These are phyloP conservation scores for Bostrychus sinensis DNA, from an alignment of 2,113 vertebrate genomes.

Conservation along the genomic window DNA sequence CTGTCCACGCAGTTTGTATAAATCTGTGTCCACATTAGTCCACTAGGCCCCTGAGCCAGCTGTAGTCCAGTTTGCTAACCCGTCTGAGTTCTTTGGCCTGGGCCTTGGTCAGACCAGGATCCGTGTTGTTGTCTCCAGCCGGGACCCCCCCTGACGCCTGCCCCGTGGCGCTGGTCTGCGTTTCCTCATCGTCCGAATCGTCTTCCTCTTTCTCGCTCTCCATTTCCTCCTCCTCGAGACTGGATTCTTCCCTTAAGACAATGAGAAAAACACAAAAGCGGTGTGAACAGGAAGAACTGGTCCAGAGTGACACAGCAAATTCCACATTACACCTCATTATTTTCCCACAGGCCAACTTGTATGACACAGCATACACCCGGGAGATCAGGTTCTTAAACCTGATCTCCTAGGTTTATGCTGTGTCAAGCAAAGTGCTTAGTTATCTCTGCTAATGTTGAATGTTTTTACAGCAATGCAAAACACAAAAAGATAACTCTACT, in stretches of 20 bases:
- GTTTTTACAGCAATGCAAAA: neutral
- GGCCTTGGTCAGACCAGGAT: slow-evolving; percentile 78
- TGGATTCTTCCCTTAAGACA: slow-evolving; percentile 50
- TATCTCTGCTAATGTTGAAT: neutral
- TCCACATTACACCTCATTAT: neutral
- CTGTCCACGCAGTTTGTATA: neutral
- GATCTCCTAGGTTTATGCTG: neutral
- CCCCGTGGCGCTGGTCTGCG: slow-evolving; percentile 49
- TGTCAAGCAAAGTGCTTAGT: neutral
- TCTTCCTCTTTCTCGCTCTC: slow-evolving; percentile 84
- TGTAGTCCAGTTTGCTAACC: slow-evolving; percentile 86
- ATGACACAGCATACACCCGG: no score
- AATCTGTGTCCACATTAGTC: slow-evolving; percentile 11
- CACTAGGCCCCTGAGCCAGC: slow-evolving; percentile 80
- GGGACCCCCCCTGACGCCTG: slow-evolving; percentile 13
- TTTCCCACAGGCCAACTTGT: neutral
- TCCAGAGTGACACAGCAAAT: neutral
- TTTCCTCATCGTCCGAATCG: slow-evolving; percentile 82
- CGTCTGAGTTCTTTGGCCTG: slow-evolving; percentile 85
- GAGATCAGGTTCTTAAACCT: no score
- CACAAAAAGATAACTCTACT: no score
- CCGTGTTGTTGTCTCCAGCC: neutral
- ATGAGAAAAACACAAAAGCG: neutral
- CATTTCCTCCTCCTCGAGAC: slow-evolving; percentile 81
- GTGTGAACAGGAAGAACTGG: neutral